A percentile compares a stretch with the other conserved stretches of the same genome.
These are phyloP conservation scores for Ispidina lecontei DNA, from an alignment of 2,797 vertebrate species.

Conservation along the genomic window DNA sequence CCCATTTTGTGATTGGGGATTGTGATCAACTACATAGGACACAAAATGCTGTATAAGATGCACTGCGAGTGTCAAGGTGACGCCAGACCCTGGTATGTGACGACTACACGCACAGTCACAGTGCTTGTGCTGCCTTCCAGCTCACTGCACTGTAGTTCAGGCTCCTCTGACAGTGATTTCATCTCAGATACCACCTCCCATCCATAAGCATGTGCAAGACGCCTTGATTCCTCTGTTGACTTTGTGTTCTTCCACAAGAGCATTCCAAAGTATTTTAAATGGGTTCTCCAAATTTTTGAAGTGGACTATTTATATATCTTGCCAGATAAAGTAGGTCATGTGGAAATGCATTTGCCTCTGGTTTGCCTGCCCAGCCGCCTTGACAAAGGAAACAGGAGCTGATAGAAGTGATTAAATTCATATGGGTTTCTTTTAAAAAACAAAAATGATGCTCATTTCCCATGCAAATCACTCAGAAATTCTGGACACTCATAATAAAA, in stretches of 20 bases:
- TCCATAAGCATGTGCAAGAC: fast-evolving
- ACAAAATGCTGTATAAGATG: background rate
- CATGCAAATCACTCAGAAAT: conserved; percentile 30
- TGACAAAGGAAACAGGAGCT: conserved; percentile 18
- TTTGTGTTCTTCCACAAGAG: background rate
- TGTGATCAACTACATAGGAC: fast-evolving
- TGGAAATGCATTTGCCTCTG: conserved; percentile 34
- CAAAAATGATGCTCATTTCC: background rate
- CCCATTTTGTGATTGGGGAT: background rate
- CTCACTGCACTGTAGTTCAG: background rate
- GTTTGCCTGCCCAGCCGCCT: background rate
- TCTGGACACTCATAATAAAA: background rate
- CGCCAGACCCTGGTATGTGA: background rate
- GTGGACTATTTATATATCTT: background rate
- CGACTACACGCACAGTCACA: fast-evolving
- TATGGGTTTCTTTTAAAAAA: background rate
- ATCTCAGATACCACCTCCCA: background rate
- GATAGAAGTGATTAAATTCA: conserved; percentile 45
- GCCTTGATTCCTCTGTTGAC: background rate
- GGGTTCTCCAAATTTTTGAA: conserved; percentile 7
- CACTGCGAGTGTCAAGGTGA: fast-evolving
- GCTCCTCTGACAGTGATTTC: background rate
- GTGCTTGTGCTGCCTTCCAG: background rate
- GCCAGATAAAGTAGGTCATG: conserved; percentile 31
- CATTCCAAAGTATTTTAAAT: background rate